Conservation (phyloP, 2,797 vertebrate genomes). For the Picus viridis region DNA sequence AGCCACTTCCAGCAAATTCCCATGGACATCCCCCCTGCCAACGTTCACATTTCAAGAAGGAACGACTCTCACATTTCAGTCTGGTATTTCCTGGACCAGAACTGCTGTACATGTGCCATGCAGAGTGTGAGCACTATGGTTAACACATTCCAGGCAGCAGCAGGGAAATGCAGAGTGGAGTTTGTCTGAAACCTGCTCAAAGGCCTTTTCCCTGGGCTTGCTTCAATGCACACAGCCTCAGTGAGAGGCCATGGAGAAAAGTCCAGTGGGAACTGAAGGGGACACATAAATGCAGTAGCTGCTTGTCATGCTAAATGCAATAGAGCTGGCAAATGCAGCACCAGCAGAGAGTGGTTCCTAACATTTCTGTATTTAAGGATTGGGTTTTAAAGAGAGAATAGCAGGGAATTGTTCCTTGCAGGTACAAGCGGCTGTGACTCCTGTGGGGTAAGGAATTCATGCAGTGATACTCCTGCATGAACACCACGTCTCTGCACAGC, state of each 20-base stretch:
- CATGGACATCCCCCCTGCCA: slow-evolving; percentile 40
- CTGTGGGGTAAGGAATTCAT: not conserved
- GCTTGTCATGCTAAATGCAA: not conserved
- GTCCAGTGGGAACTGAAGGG: not conserved
- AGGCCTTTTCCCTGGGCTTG: not conserved
- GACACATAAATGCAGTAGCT: not conserved
- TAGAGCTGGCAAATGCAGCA: accelerated
- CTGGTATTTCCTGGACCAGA: slow-evolving; percentile 61
- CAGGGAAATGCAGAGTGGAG: not conserved
- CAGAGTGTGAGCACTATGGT: slow-evolving; percentile 33
- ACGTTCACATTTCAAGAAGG: not conserved
- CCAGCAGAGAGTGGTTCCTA: not conserved
- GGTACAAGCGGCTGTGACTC: not conserved
- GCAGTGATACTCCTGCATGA: not conserved
- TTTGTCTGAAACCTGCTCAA: not conserved
- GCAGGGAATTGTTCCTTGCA: not conserved
- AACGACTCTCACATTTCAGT: slow-evolving; percentile 59
- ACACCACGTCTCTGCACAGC: not conserved
- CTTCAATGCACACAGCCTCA: not conserved
- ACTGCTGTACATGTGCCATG: slow-evolving; percentile 38
- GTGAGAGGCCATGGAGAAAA: not conserved
- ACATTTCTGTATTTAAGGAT: not conserved
- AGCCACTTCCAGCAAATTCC: slow-evolving; percentile 44
- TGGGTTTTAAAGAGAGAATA: not conserved
- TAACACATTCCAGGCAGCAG: slow-evolving; percentile 54